Evolutionary conservation across 1,140 invertebrate species (phyloP), one percentile per base, ranked within the genome.

Genomic region (Meloidogyne floridensis): DNA sequence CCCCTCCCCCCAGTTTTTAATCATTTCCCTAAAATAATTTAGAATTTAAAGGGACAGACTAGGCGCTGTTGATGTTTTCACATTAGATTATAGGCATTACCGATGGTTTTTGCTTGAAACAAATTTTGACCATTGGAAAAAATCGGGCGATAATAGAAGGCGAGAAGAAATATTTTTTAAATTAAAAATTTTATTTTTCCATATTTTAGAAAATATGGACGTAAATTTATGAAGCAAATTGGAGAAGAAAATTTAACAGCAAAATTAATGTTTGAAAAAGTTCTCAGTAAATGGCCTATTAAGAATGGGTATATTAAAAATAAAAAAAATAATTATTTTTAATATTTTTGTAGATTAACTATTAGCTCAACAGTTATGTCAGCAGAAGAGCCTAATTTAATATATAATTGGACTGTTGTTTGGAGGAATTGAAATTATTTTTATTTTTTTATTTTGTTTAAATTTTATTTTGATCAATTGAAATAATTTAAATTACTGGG

Each of bases 41-140:
- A 32, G 32, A 32, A 32, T 32, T 72, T 82, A 73, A 56, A 86
- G 86, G 74, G 79, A 84, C 56, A 81, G 86, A 2, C 82, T 84
- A 72, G 70, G 75, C 8, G 74, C 83, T 13, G 86, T 83, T 3
- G 86, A 87, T 69, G 80, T 87, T 3, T 85, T 81, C 47, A 18
- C 9, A 4, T 75, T 87, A 18, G 69, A 85, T 56, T 43, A 75
- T 15, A 65, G 74, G 42, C 47, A 78, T 8, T 71, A 81, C 56
- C 81, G 86, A 3, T 93, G 92, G 92, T 93, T 91, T 86, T 87
- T 93, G 3, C 90, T 93, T 15, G 91, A 93, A 86, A 93, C 93
- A 0, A 93, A 93, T 85, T 93, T 92, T 83, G 93, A 93, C 86
- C 92, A 93, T 84, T 93, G 93, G 93, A 89, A 91, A 77, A 84